phyloP scores from a whole-genome alignment of 2,797 vertebrate genomes.

The Gambusia yucatana region DNA sequence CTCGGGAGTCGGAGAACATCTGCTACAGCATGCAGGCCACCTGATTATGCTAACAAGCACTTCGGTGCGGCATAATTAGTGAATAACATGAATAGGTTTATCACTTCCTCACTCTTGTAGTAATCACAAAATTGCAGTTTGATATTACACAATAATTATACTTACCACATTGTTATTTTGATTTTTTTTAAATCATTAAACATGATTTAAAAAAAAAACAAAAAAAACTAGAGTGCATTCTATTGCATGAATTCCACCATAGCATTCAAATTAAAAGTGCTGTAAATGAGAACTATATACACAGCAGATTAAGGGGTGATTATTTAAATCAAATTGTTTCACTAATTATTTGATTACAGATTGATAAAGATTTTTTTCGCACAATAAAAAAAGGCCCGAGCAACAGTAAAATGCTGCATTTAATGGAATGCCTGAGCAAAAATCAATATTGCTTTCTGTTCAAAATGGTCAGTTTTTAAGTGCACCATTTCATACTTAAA shows the following conservation, averaged over 20 bases:
- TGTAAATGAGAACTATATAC: neutral
- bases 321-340: neutral
- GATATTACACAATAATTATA: neutral
- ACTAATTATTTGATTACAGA: neutral
- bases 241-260: neutral
- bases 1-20: conserved; percentile 25
- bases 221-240: neutral
- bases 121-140: neutral
- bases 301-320: neutral
- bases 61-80: conserved; percentile 4
- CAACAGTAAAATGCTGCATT: neutral
- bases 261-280: neutral
- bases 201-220: neutral
- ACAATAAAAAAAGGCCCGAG: neutral
- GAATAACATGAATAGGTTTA: neutral
- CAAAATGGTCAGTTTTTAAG: neutral
- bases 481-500: neutral
- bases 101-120: neutral
- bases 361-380: neutral
- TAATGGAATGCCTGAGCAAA: neutral
- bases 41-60: neutral
- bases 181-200: neutral
- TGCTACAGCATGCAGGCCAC: neutral
- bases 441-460: neutral
- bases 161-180: neutral